phyloP scores from a whole-genome alignment of 2,888 invertebrate genomes.

The Lasioglossum pauxillum region DNA sequence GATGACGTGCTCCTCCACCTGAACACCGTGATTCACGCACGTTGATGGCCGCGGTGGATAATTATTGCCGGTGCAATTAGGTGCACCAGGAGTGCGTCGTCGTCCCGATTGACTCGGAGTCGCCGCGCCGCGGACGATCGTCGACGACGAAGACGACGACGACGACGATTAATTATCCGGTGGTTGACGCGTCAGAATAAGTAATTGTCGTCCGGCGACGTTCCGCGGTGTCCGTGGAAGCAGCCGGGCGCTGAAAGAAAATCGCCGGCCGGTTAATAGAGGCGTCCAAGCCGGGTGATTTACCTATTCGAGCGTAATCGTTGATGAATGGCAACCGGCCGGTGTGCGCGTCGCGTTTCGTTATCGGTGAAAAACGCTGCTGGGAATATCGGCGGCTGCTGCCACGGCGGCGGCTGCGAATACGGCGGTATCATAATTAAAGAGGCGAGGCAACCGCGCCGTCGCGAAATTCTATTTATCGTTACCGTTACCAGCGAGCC shows the following conservation, averaged over 20 bases:
- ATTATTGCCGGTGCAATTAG: constrained; percentile 61
- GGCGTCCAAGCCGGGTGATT: constrained; percentile 56
- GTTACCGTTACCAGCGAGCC: background rate
- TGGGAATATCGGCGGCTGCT: background rate
- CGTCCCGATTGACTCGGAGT: constrained; percentile 47
- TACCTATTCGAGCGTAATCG: constrained; percentile 67
- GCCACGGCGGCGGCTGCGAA: constrained; percentile 9
- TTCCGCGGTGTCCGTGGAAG: constrained; percentile 30
- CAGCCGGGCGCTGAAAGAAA: constrained; percentile 38
- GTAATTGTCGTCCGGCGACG: constrained; percentile 64
- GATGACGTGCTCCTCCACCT: constrained; percentile 43
- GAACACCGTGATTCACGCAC: constrained; percentile 52
- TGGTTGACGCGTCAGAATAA: constrained; percentile 71
- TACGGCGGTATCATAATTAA: constrained; percentile 54
- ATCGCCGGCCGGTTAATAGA: constrained; percentile 27
- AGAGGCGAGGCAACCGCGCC: constrained; percentile 15
- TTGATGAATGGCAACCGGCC: constrained; percentile 59
- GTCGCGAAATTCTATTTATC: constrained; percentile 61
- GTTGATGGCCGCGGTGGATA: constrained; percentile 50
- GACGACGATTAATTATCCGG: constrained; percentile 66
- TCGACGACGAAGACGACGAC: constrained; percentile 9
- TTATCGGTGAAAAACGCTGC: constrained; percentile 54
- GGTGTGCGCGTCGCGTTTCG: constrained; percentile 37
- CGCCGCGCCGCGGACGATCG: background rate
- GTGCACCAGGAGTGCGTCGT: constrained; percentile 29